Conservation (phyloP, 2,888 invertebrate species). For the Nasonovia ribisnigri region DNA sequence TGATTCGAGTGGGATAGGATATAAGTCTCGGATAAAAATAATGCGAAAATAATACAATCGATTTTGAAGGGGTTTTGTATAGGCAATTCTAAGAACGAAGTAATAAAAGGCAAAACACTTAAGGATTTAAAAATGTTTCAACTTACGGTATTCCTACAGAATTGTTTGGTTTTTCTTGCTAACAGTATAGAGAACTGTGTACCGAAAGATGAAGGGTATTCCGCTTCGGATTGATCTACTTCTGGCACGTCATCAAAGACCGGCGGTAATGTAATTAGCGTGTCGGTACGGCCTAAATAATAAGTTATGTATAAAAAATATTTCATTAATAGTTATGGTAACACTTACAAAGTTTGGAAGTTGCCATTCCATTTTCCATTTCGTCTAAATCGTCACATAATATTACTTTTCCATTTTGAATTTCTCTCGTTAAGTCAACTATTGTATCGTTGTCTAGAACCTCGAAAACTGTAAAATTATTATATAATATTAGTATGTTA, state of each 20-base stretch:
- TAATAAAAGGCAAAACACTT: neutral
- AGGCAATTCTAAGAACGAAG: neutral
- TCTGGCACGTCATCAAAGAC: constrained; percentile 61
- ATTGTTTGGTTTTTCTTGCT: constrained; percentile 74
- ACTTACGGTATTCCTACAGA: constrained; percentile 73
- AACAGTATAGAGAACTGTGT: constrained; percentile 74
- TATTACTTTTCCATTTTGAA: constrained; percentile 71
- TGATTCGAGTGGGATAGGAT: neutral
- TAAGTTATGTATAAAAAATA: neutral
- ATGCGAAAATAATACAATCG: neutral
- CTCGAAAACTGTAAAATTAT: constrained; percentile 71
- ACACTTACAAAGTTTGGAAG: constrained; percentile 67
- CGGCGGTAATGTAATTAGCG: constrained; percentile 67
- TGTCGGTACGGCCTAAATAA: constrained; percentile 67
- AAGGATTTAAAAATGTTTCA: neutral
- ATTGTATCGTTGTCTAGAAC: constrained; percentile 70
- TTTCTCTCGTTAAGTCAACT: constrained; percentile 69
- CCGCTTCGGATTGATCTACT: constrained; percentile 57
- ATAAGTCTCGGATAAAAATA: neutral
- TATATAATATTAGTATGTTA: neutral
- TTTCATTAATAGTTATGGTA: neutral
- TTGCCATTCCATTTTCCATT: constrained; percentile 61
- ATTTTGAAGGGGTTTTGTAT: neutral
- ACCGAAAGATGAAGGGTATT: constrained; percentile 74
- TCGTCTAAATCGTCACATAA: constrained; percentile 66